phyloP scores from a whole-genome alignment of 2,113 vertebrate genomes.

The Dasyornis broadbenti region DNA sequence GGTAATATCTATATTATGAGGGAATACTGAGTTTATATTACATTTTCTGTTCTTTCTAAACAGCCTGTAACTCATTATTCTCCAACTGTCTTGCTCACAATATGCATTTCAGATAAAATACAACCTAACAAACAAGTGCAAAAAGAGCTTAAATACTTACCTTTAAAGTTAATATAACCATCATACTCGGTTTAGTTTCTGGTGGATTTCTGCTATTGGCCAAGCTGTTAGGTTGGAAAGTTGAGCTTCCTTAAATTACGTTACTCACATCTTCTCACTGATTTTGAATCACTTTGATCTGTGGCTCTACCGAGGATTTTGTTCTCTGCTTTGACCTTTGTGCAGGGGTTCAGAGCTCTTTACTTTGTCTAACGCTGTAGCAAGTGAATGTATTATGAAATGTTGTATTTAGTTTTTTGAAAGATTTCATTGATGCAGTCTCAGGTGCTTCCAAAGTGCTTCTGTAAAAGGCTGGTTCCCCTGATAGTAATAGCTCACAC shows the following conservation, averaged over 20 bases:
- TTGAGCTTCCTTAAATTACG: not conserved
- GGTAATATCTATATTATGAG: not conserved
- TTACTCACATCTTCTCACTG: not conserved
- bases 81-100: not conserved
- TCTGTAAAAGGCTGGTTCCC: not conserved
- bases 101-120: not conserved
- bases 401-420: not conserved
- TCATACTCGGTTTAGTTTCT: not conserved
- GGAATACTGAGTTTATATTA: not conserved
- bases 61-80: not conserved
- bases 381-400: not conserved
- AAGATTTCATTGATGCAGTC: not conserved
- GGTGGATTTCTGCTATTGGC: not conserved
- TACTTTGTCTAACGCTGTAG: not conserved
- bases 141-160: not conserved
- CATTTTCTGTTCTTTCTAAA: not conserved
- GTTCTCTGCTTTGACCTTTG: not conserved
- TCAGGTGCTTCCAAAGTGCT: not conserved
- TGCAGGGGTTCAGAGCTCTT: not conserved
- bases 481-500: not conserved
- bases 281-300: not conserved
- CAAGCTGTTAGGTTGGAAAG: not conserved
- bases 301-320: not conserved
- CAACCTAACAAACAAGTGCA: not conserved
- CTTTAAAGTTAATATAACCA: not conserved